Evolutionary conservation across 1,140 invertebrate species (phyloP).

Genomic region (Zaprionus nigranus): DNA sequence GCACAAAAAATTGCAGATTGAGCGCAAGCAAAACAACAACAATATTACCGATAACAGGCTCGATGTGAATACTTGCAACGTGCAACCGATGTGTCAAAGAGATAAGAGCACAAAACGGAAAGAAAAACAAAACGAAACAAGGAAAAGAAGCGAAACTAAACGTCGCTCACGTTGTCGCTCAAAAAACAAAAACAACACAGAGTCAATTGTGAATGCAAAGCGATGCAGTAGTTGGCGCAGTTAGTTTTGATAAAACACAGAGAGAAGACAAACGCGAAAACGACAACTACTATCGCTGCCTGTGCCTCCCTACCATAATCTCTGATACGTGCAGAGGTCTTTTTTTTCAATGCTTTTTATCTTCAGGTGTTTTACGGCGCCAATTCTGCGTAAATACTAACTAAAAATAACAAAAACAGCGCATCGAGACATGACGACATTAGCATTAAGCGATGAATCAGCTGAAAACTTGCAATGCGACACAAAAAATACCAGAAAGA

Average conservation of each 20-base stretch:
- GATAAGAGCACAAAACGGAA: conserved; percentile 25
- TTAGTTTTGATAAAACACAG: neutral
- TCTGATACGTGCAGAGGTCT: conserved; percentile 7
- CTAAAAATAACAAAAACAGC: conserved; percentile 47
- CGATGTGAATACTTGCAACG: conserved; percentile 18
- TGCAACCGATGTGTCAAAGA: conserved; percentile 38
- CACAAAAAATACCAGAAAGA: conserved; percentile 27
- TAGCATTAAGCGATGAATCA: conserved; percentile 60
- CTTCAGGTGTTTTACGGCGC: conserved; percentile 10
- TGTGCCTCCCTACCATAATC: neutral
- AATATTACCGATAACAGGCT: conserved; percentile 16
- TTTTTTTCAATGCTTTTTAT: conserved; percentile 3
- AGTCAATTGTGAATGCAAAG: conserved; percentile 12
- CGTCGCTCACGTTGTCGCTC: conserved; percentile 23
- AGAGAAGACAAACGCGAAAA: conserved; percentile 7
- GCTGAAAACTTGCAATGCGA: conserved; percentile 47
- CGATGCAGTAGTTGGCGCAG: conserved; percentile 19
- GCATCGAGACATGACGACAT: conserved; percentile 57
- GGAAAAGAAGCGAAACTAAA: conserved; percentile 12
- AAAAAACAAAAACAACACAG: conserved; percentile 10
- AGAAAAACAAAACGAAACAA: neutral
- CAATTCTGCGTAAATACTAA: conserved; percentile 27
- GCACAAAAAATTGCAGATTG: neutral
- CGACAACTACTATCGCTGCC: neutral
- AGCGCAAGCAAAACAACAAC: conserved; percentile 4